Conservation (phyloP, 2,113 vertebrate genomes). For the Athene cunicularia region DNA sequence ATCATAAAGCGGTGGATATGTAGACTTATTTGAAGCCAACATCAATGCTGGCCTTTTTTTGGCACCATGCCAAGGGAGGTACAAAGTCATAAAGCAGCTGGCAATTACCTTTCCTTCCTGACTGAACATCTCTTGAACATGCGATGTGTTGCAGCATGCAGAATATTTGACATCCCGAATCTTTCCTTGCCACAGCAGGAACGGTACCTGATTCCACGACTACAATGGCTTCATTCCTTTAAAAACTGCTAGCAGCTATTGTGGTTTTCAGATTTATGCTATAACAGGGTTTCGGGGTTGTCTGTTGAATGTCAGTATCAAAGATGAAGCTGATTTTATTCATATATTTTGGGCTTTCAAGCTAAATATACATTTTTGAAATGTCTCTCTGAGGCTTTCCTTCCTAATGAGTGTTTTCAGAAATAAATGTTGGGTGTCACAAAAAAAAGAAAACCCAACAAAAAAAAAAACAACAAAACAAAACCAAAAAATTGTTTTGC, state of each 20-base stretch:
- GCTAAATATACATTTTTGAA: not conserved
- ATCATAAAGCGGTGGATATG: not conserved
- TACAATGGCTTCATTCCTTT: not conserved
- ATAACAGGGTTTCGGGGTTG: not conserved
- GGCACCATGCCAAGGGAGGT: not conserved
- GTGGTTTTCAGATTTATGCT: not conserved
- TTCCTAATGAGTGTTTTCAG: conserved; percentile 6
- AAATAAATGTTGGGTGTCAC: conserved; percentile 12
- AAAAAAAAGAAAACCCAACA: not conserved
- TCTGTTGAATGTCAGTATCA: not conserved
- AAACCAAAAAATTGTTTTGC: not conserved
- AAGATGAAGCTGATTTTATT: not conserved
- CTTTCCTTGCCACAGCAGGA: not conserved
- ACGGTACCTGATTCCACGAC: not conserved
- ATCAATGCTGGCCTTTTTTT: not conserved
- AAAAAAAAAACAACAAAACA: no score
- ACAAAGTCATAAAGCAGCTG: not conserved
- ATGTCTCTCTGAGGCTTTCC: not conserved
- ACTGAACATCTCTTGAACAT: not conserved
- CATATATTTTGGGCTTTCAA: not conserved
- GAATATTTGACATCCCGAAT: not conserved
- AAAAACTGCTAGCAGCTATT: not conserved
- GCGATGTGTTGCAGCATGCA: not conserved
- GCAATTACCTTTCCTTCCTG: not conserved
- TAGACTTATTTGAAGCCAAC: not conserved